Base-by-base conservation (phyloP, 2,888 invertebrate genomes). In the Trichogramma evanescens region DNA sequence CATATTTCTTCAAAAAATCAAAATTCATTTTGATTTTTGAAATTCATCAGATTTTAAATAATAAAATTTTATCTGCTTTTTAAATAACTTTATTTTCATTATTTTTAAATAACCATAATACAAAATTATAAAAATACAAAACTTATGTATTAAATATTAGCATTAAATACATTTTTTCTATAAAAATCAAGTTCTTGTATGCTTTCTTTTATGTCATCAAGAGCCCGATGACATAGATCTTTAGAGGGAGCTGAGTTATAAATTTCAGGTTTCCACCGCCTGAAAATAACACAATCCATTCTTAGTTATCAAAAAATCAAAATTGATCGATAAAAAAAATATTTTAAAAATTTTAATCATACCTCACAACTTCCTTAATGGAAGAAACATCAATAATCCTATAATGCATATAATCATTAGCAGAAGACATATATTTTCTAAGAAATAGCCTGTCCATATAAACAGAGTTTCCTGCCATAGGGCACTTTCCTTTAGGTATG, bases 341-440 rank as follows among this genome's bases (percentile, higher is more conserved):
- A 39, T 62, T 4, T 69, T 68, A 65, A 60, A 41, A 43, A 55
- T 52, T 5, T 42, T 39, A 44, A 49, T 62, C 56, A 58, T 71
- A 79, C 80, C 70, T 79, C 67, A 79, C 75, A 39, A 97, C 75
- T 78, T 96, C 95, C 75, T 95, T 96, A 13, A 98, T 79, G 0
- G 91, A 85, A 44, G 91, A 92, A 3, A 96, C 95, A 81, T 98
- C 98, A 65, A 99, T 86, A 50, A 93, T 88, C 69, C 97, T 84
- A 77, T 97, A 95, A 75, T 97, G 95, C 66, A 97, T 79, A 74
- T 93, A 91, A 1, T 84, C 74, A 72, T 89, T 75, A 5, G 97
- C 78, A 50, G 68, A 80, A 0, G 94, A 95, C 91, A 96, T 93
- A 72, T 89, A 86, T 78, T 89, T 89, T 8, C 77, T 73, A 39